Base-by-base conservation (phyloP, 2,797 vertebrate species). In the Acanthis flammea region DNA sequence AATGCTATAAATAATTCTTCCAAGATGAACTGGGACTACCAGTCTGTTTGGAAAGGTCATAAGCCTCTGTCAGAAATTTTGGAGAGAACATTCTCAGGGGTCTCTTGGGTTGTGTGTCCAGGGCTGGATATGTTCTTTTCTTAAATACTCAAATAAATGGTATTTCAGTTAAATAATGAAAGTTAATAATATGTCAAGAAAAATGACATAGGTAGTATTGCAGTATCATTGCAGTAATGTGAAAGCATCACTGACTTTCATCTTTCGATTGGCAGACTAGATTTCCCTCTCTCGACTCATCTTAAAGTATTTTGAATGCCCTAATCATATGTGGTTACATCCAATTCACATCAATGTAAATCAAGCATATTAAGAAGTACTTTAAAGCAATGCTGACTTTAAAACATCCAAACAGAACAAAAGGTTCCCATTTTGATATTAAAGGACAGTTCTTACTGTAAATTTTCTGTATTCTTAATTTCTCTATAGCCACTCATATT, bases 1-100 rank as follows among this genome's bases (percentile, higher is more conserved):
- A 63, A 1, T 47, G n/a, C 9, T 47, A 25, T 63, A 47, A 82
- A 67, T 76, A 89, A 75, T 76, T 60, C 6, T 45, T 48, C 17
- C 0, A 0, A 75, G 37, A 79, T 66, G 57, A 86, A 42, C n/a
- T 15, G 30, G 30, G n/a, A 67, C 15, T 9, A 67, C 30, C 13
- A 44, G 4, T 45, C 30, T 54, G 4, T 66, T 75, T 62, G 33
- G 75, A 87, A 67, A 42, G 23, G 19, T 60, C 21, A 3, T 57
- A 25, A 81, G 21, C 35, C 21, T 37, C 35, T 44, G 15, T 82
- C 41, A 53, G 60, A 91, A 66, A n/a, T 82, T 63, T 66, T 12
- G 3, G 37, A 54, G 12, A 66, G 35, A 76, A 42, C 12, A 19
- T 82, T 88, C 44, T 78, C 6, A 63, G 17, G 1, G 6, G 9